phyloP scores from a whole-genome alignment of 2,888 invertebrate species.

The Oscheius sp. region DNA sequence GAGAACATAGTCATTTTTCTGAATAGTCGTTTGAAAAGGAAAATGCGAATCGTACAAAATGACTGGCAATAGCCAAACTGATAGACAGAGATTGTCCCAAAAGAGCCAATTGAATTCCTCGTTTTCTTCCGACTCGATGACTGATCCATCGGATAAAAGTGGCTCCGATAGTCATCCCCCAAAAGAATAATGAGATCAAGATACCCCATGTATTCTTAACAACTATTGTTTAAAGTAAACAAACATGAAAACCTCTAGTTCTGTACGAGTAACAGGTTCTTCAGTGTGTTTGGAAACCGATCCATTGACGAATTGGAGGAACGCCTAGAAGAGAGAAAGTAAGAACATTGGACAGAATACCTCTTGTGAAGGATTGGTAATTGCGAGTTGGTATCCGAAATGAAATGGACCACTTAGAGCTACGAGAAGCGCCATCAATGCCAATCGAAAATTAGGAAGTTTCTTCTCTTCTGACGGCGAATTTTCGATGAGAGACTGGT shows the following conservation, averaged over 20 bases:
- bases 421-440: constrained; percentile 26
- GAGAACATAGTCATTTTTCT: constrained; percentile 41
- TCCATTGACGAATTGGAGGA: constrained; percentile 46
- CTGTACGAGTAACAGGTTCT: neutral
- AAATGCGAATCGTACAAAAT: constrained; percentile 39
- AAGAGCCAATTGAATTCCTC: constrained; percentile 39
- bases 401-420: constrained; percentile 51
- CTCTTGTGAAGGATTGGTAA: constrained; percentile 59
- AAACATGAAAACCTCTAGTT: neutral
- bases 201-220: constrained; percentile 56
- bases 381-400: constrained; percentile 57
- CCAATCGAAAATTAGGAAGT: constrained; percentile 9
- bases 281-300: constrained; percentile 12
- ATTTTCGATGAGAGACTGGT: constrained; percentile 10
- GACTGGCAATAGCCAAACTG: constrained; percentile 39
- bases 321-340: constrained; percentile 36
- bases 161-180: constrained; percentile 56
- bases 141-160: constrained; percentile 34
- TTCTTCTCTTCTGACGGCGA: neutral
- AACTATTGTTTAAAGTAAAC: neutral
- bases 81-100: constrained; percentile 40
- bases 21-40: neutral
- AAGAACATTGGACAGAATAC: neutral
- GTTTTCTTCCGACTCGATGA: constrained; percentile 15
- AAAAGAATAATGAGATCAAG: constrained; percentile 55